Base-by-base conservation (phyloP, 2,113 vertebrate genomes). In the Arothron firmamentum region DNA sequence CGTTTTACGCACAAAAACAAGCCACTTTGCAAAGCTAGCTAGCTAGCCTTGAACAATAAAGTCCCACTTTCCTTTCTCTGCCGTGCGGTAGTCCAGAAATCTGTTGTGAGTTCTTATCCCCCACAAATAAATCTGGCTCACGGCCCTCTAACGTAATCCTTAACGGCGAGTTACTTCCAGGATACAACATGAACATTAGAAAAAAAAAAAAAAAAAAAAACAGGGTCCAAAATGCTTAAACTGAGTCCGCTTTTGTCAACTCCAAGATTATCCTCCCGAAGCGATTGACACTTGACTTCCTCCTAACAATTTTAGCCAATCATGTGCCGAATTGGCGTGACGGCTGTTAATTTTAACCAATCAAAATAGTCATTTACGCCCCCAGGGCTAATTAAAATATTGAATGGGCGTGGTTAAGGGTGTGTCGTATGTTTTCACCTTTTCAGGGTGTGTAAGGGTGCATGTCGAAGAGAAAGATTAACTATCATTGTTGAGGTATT, bases 11-110 rank as follows among this genome's bases (percentile, higher is more conserved):
- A 80, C 85, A 71, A 78, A 76, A 85, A 81, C 77, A 78, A 84
- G 64, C 80, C 58, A 67, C 71, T 67, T 64, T 65, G 68, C 80
- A 59, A 71, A 75, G 85, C 85, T 85, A 86, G 86, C 83, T 77
- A 50, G 80, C 86, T 88, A 89, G 86, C 87, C 74, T 64, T 81
- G 80, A 88, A 92, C 90, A 92, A 91, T 90, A 87, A 89, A 88
- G 85, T 89, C 77, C 74, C 84, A 84, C 85, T 88, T 86, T 82
- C 72, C 67, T 65, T 64, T 65, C 52, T 80, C 48, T 70, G 68
- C 48, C 54, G 65, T 65, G 66, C 43, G 68, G 64, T 59, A 70
- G 65, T 77, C 76, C 52, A 77, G 55, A 67, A 77, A 52, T 82
- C 65, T 62, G 56, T 47, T 62, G 62, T 65, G 20, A 80, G 74